Evolutionary conservation across 2,797 vertebrate species (phyloP).

Genomic region (Leucoraja ocellata): DNA sequence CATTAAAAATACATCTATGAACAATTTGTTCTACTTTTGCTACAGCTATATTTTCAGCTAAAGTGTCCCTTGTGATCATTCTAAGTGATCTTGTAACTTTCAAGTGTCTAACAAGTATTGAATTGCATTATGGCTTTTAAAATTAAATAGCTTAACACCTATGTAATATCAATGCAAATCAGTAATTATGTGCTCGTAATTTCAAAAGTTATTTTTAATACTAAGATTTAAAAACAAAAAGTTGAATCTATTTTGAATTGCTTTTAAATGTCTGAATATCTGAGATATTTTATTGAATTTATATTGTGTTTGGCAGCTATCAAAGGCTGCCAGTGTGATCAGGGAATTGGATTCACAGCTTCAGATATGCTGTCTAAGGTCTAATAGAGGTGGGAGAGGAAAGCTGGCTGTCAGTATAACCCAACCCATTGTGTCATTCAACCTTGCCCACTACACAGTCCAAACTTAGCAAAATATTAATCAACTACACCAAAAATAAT

Average conservation of each 20-base stretch:
- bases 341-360: too few species aligned
- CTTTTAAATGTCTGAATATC: too few species aligned
- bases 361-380: too few species aligned
- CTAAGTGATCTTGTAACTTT: slow-evolving; percentile 8
- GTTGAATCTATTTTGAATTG: too few species aligned
- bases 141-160: slow-evolving; percentile 7
- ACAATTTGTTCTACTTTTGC: slow-evolving; percentile 16
- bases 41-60: neutral
- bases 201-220: too few species aligned
- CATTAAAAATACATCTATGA: neutral
- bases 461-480: neutral
- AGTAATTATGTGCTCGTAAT: too few species aligned
- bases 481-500: neutral
- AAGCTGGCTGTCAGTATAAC: too few species aligned
- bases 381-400: too few species aligned
- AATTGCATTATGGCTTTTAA: neutral
- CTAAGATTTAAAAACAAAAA: too few species aligned
- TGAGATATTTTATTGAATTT: too few species aligned
- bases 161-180: neutral
- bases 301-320: too few species aligned
- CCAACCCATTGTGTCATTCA: neutral
- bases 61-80: neutral
- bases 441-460: neutral
- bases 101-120: neutral
- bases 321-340: too few species aligned